Conservation (phyloP, 2,797 vertebrate species). For the Myioborus miniatus region DNA sequence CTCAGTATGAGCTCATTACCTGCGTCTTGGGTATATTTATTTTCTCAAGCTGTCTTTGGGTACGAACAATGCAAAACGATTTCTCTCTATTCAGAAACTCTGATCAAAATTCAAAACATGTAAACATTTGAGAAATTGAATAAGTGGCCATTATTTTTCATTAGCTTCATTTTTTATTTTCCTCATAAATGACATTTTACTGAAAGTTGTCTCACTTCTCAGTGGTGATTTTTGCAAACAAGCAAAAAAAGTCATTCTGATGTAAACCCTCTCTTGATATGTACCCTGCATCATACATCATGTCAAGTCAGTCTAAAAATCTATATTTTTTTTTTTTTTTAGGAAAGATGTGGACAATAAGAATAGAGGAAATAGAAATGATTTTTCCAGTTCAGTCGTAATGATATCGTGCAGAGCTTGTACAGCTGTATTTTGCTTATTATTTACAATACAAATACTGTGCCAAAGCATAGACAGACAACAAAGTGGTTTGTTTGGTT, state of each 20-base stretch:
- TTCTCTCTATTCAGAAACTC: neutral
- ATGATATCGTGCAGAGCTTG: neutral
- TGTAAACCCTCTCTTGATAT: neutral
- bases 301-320: neutral
- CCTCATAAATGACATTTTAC: neutral
- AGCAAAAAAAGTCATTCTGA: neutral
- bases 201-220: neutral
- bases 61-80: neutral
- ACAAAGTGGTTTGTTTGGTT: neutral
- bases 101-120: neutral
- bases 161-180: neutral
- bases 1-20: neutral
- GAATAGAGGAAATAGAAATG: neutral
- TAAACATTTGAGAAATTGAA: neutral
- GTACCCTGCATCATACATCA: neutral
- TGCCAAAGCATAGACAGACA: neutral
- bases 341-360: neutral
- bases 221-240: neutral
- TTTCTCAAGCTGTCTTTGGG: neutral
- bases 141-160: neutral
- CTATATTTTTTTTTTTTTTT: too few species aligned
- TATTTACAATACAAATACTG: neutral
- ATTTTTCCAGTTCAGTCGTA: neutral
- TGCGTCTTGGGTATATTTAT: neutral
- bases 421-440: neutral